These are phyloP conservation scores for Corydoras maculifer DNA, from an alignment of 2,113 vertebrate species.

Conservation along the genomic window DNA sequence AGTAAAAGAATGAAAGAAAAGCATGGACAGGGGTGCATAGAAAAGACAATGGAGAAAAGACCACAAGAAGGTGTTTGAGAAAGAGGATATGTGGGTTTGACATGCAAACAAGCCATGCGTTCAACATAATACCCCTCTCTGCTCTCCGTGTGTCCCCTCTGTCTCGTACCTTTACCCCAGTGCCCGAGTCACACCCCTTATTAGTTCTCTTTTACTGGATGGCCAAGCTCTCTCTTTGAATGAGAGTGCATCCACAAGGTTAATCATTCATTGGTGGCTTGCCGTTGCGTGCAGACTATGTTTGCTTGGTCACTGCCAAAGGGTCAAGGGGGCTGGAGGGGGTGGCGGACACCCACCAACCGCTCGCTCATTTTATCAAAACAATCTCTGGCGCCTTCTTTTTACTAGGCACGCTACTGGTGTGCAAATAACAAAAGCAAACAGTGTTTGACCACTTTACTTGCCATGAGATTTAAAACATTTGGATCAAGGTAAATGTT, in stretches of 20 bases:
- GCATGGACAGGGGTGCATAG: no score
- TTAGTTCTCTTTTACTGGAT: conserved; percentile 16
- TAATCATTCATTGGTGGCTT: conserved; percentile 62
- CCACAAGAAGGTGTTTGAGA: conserved; percentile 32
- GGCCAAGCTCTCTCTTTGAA: background rate
- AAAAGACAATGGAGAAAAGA: conserved; percentile 11
- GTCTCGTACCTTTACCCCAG: conserved; percentile 33
- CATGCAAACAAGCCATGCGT: conserved; percentile 56
- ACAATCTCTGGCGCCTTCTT: conserved; percentile 54
- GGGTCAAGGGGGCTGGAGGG: conserved; percentile 64
- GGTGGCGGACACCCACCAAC: conserved; percentile 53
- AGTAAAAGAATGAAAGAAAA: conserved; percentile 12
- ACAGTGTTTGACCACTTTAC: conserved; percentile 12
- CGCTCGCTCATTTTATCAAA: conserved; percentile 58
- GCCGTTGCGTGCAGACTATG: conserved; percentile 72
- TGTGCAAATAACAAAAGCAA: conserved; percentile 36
- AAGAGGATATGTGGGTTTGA: conserved; percentile 55
- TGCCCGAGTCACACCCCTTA: conserved; percentile 7
- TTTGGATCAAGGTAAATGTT: background rate
- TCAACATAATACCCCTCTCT: conserved; percentile 14
- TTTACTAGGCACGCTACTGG: conserved; percentile 53
- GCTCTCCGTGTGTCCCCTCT: conserved; percentile 1
- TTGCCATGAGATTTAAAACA: background rate
- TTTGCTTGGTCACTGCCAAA: conserved; percentile 68
- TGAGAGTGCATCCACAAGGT: conserved; percentile 55